Evolutionary conservation across 1,140 invertebrate species (phyloP), one percentile per base, ranked within the genome.

Genomic region (Orchesella cincta): DNA sequence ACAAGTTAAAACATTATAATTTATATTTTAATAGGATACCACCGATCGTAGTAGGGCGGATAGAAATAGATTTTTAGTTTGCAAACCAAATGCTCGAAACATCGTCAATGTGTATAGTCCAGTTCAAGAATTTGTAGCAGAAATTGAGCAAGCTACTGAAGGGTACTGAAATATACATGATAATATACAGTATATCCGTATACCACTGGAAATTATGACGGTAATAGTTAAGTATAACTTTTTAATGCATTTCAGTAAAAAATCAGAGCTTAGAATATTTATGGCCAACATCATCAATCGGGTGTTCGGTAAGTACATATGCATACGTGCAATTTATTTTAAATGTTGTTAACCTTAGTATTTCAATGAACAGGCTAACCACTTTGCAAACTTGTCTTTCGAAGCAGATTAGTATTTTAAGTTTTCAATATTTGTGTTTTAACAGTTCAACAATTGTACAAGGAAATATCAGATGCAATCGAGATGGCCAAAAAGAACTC

Each of bases 91-190:
- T 85, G 90, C 91, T 35, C 90, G 89, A 83, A 93, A 93, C 83
- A 93, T 94, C 52, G 91, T 90, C 78, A 87, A 91, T 34, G 89
- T 95, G 57, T 94, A 91, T 85, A 90, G 90, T 77, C 90, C 92
- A 14, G 87, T 94, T 70, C 90, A 91, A 85, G 88, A 87, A 76
- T 94, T 94, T 84, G 90, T 93, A 77, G 88, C 89, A 81, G 92
- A 94, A 85, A 91, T 94, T 78, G 93, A 94, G 85, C 87, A 88
- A 78, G 88, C 76, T 89, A 88, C 80, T 84, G 88, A 80, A 84
- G 90, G 52, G 90, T 90, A 90, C 91, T 46, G 8, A 8, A 86
- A 84, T 18, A 8, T 46, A 8, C 39, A 46, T 46, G 18, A 46
- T 46, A 46, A 46, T 46, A 8, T n/a, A n/a, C n/a, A n/a, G n/a